phyloP scores from a whole-genome alignment of 2,888 invertebrate species.

The Erynnis tages region DNA sequence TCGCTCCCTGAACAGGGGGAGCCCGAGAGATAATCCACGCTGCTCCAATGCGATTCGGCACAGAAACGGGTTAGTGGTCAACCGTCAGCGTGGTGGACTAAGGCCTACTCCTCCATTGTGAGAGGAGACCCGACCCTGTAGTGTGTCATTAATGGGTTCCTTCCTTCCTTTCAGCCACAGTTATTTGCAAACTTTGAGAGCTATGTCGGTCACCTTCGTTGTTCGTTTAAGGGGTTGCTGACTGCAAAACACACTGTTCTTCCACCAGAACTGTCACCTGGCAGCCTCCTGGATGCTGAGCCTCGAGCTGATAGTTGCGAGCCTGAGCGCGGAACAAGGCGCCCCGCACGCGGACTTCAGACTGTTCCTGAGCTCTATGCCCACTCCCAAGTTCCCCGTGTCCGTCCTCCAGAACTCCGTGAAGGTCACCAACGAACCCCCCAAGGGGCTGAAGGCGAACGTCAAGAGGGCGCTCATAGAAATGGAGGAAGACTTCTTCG shows the following conservation, averaged over 20 bases:
- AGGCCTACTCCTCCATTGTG: too few relatives aligned
- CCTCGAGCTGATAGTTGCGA: conserved; percentile 89
- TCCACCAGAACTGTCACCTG: conserved; percentile 91
- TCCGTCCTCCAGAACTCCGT: conserved; percentile 95
- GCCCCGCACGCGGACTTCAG: conserved; percentile 88
- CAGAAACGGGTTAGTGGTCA: too few relatives aligned
- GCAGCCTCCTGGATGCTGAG: conserved; percentile 96
- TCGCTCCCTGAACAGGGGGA: too few relatives aligned
- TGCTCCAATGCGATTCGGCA: too few relatives aligned
- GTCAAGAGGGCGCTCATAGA: conserved; percentile 91
- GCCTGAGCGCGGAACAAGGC: conserved; percentile 83
- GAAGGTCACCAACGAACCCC: conserved; percentile 97
- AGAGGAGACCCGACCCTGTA: too few relatives aligned
- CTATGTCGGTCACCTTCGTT: too few relatives aligned
- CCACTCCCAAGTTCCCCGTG: conserved; percentile 92
- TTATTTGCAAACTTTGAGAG: too few relatives aligned
- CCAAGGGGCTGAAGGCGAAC: conserved; percentile 94
- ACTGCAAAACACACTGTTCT: not conserved
- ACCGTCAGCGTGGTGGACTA: too few relatives aligned
- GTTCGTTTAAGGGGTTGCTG: too few relatives aligned
- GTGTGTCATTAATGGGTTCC: too few relatives aligned
- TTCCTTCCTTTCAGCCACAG: too few relatives aligned
- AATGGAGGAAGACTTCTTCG: conserved; percentile 89
- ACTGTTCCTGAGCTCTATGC: conserved; percentile 94
- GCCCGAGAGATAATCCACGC: too few relatives aligned